Conservation (phyloP, 2,113 vertebrate species). For the Tragelaphus buxtoni region DNA sequence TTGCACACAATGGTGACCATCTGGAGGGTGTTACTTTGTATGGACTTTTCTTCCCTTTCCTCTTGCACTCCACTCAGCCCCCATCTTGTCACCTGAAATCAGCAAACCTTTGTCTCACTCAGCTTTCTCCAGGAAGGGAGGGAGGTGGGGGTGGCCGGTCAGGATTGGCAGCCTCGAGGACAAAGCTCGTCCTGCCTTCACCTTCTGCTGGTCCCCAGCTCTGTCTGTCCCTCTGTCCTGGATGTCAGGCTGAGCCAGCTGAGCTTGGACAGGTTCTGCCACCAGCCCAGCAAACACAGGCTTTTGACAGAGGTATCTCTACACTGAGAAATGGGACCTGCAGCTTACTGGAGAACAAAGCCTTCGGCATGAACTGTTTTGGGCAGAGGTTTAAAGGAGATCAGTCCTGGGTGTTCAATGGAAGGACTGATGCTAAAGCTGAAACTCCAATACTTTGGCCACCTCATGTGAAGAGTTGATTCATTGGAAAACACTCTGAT, state of each 20-base stretch:
- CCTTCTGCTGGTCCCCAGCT: neutral
- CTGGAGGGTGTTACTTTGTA: neutral
- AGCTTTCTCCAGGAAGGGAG: neutral
- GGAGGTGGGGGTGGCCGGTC: neutral
- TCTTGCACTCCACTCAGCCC: neutral
- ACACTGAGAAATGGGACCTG: neutral
- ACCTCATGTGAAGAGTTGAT: no score
- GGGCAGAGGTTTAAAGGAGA: neutral
- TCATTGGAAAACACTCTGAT: no score
- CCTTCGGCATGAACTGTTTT: rapidly evolving
- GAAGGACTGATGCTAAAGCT: no score
- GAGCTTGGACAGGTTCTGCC: rapidly evolving
- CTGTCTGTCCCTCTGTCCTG: neutral
- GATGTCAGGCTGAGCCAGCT: neutral
- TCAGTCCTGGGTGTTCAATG: no score
- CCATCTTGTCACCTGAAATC: neutral
- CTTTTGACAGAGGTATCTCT: neutral
- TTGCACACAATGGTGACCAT: neutral
- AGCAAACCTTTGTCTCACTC: neutral
- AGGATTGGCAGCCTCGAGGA: neutral
- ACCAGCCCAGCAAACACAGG: neutral
- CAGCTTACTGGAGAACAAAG: neutral
- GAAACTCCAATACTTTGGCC: no score
- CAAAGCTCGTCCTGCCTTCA: neutral
- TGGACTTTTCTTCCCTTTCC: neutral